Percentiles rank a stretch among this genome's conserved stretches.
Conservation (phyloP, 2,113 vertebrate species). For the Brachyhypopomus gauderio region DNA sequence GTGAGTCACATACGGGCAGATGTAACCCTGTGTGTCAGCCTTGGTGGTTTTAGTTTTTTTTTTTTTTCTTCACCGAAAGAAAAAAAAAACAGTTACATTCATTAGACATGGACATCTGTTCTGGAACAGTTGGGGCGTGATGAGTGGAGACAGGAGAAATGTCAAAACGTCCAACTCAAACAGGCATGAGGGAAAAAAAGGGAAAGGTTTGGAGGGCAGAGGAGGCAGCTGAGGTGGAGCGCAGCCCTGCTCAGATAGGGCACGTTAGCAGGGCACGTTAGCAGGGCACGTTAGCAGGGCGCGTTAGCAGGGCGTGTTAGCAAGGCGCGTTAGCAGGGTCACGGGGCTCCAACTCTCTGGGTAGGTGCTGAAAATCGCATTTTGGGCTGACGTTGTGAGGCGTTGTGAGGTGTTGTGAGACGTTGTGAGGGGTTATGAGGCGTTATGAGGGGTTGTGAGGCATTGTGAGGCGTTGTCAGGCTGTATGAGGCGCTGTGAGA, state of each 20-base stretch:
- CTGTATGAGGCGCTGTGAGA: constrained; percentile 28
- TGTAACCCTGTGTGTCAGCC: too few species aligned
- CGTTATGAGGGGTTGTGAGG: too few species aligned
- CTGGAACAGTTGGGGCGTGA: neutral
- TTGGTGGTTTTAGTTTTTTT: too few species aligned
- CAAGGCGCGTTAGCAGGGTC: too few species aligned
- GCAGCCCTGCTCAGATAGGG: neutral
- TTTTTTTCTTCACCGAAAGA: too few species aligned
- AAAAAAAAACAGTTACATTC: neutral
- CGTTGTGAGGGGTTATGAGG: constrained; percentile 32
- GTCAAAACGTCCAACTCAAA: constrained; percentile 6
- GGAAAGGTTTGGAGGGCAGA: too few species aligned
- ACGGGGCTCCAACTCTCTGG: constrained; percentile 44
- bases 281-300: too few species aligned
- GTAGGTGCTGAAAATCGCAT: too few species aligned
- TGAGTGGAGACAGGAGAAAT: neutral
- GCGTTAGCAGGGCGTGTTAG: too few species aligned
- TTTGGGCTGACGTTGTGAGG: constrained; percentile 33
- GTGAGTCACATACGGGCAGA: too few species aligned
- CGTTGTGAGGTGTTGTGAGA: too few species aligned
- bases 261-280: too few species aligned
- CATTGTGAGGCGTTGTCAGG: constrained; percentile 35
- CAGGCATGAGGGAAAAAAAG: neutral
- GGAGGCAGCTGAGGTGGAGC: neutral
- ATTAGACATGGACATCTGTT: neutral